Evolutionary conservation across 2,797 vertebrate genomes (phyloP).

Genomic region (Microctenopoma stevenorrisi): DNA sequence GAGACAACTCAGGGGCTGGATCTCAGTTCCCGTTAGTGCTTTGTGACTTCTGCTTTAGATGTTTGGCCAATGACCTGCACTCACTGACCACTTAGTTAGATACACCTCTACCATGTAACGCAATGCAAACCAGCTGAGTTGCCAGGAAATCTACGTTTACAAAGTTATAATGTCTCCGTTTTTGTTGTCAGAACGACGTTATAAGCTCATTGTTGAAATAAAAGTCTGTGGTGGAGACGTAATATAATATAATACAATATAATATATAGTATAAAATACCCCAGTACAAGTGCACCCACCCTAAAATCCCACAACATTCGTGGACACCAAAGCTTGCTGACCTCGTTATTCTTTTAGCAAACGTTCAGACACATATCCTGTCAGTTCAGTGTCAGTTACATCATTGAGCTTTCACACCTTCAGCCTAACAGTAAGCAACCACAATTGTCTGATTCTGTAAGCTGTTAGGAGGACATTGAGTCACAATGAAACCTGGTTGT

Average conservation of each 20-base stretch:
- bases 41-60: constrained; percentile 48
- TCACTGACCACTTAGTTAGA: too few species aligned
- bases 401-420: neutral
- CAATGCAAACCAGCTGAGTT: too few species aligned
- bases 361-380: constrained; percentile 15
- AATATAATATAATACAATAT: too few species aligned
- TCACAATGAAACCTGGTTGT: neutral
- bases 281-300: neutral
- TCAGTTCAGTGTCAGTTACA: neutral
- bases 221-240: too few species aligned
- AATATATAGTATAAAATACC: too few species aligned
- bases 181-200: too few species aligned
- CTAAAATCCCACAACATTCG: neutral
- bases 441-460: neutral
- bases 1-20: neutral
- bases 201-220: too few species aligned
- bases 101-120: too few species aligned
- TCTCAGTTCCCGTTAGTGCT: constrained; percentile 38
- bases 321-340: neutral
- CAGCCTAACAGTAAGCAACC: neutral
- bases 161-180: too few species aligned
- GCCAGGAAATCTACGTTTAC: too few species aligned
- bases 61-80: neutral
- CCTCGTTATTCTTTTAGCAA: neutral
- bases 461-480: neutral